Conservation (phyloP, 2,113 vertebrate genomes). For the Chionis minor region DNA sequence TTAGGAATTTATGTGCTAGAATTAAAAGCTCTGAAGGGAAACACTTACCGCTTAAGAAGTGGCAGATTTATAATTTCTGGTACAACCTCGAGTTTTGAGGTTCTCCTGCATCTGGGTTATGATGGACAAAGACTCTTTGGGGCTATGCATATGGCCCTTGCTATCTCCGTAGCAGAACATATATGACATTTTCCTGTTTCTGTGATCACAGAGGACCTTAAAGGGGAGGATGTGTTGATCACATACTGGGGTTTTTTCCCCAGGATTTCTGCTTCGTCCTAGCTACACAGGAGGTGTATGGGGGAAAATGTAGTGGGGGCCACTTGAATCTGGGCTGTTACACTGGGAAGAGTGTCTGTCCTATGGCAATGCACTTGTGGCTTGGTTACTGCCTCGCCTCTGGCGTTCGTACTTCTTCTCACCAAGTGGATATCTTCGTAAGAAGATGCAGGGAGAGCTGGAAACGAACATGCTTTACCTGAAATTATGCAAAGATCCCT, state of each 20-base stretch:
- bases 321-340: background rate
- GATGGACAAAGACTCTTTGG: background rate
- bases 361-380: background rate
- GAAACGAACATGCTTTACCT: background rate
- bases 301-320: background rate
- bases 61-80: background rate
- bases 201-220: background rate
- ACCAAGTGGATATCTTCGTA: background rate
- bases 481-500: background rate
- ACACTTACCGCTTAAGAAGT: background rate
- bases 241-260: background rate
- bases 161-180: background rate
- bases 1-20: background rate
- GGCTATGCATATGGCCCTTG: background rate
- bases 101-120: background rate
- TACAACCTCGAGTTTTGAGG: background rate
- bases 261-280: background rate
- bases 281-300: background rate
- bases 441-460: background rate
- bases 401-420: background rate
- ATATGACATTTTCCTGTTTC: background rate
- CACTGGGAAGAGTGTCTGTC: background rate
- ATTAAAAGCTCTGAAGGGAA: background rate
- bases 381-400: background rate
- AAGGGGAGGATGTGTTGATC: background rate